Evolutionary conservation across 1,140 invertebrate species (phyloP).

Genomic region (Gonatopus flavifemur): DNA sequence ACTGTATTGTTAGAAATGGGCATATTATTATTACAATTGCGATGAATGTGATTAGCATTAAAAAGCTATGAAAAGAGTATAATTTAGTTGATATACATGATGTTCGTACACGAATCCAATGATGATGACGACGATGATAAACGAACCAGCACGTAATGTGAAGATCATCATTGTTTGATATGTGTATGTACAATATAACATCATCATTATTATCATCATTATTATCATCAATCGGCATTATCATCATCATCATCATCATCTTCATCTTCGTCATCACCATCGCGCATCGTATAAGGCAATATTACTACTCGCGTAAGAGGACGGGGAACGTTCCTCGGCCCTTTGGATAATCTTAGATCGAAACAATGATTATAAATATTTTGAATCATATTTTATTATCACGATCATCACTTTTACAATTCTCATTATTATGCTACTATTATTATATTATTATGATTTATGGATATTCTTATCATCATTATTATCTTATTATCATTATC

Average conservation of each 20-base stretch:
- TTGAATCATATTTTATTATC: slow-evolving; percentile 39
- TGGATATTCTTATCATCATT: slow-evolving; percentile 38
- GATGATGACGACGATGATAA: too few species aligned
- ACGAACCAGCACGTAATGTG: too few species aligned
- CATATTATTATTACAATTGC: slow-evolving; percentile 15
- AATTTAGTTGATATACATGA: too few species aligned
- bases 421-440: slow-evolving; percentile 42
- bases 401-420: slow-evolving; percentile 40
- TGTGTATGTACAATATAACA: too few species aligned
- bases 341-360: slow-evolving; percentile 37
- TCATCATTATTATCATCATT: slow-evolving; percentile 6
- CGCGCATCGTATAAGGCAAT: too few species aligned
- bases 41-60: slow-evolving; percentile 9
- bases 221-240: slow-evolving; percentile 8
- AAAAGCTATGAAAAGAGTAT: too few species aligned
- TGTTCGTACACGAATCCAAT: too few species aligned
- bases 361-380: slow-evolving; percentile 41
- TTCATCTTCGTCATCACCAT: not conserved
- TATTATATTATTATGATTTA: slow-evolving; percentile 17
- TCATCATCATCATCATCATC: not conserved
- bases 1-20: not conserved
- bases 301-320: too few species aligned
- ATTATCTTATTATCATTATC: slow-evolving; percentile 34
- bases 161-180: too few species aligned
- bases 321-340: too few species aligned